These are phyloP conservation scores for Apostichopus californicus DNA, from an alignment of 35 echinoderm and acorn worm genomes.

Conservation along the genomic window DNA sequence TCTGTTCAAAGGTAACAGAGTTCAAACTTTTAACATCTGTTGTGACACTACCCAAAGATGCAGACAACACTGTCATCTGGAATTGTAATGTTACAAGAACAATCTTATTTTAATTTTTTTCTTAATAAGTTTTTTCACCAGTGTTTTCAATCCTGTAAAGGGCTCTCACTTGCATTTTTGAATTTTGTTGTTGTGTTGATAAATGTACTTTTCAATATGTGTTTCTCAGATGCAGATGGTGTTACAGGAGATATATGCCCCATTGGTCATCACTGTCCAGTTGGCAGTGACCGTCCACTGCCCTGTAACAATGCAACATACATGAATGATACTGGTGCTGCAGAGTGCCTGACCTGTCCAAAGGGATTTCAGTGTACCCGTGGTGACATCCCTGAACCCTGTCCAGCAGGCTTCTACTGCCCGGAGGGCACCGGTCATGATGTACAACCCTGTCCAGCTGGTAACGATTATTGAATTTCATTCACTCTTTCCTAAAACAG, in stretches of 20 bases:
- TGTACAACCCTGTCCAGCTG: constrained; percentile 79
- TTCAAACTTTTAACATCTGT: no score
- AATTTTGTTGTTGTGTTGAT: no score
- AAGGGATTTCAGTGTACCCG: constrained; percentile 70
- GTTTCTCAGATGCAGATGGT: constrained; percentile 66
- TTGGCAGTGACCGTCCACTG: constrained; percentile 78
- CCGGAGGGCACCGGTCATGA: constrained; percentile 79
- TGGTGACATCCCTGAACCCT: constrained; percentile 81
- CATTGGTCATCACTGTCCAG: constrained; percentile 94
- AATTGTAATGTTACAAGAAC: no score
- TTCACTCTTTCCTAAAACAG: no score
- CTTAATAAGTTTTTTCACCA: no score
- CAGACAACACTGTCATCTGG: no score
- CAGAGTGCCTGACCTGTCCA: constrained; percentile 85
- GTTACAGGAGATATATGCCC: constrained; percentile 91
- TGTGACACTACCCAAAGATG: no score
- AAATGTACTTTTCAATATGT: no score
- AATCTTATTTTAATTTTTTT: no score
- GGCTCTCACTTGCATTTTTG: no score
- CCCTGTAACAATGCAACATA: constrained; percentile 98
- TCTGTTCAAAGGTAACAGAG: no score
- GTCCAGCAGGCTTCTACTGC: constrained; percentile 90
- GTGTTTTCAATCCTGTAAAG: no score
- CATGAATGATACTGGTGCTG: constrained; percentile 97
- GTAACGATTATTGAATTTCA: constrained; percentile 12